Percentiles rank a stretch among this genome's conserved stretches.
Evolutionary conservation across 1,140 invertebrate genomes (phyloP).

Genomic region (Scaptodrosophila lebanonensis): DNA sequence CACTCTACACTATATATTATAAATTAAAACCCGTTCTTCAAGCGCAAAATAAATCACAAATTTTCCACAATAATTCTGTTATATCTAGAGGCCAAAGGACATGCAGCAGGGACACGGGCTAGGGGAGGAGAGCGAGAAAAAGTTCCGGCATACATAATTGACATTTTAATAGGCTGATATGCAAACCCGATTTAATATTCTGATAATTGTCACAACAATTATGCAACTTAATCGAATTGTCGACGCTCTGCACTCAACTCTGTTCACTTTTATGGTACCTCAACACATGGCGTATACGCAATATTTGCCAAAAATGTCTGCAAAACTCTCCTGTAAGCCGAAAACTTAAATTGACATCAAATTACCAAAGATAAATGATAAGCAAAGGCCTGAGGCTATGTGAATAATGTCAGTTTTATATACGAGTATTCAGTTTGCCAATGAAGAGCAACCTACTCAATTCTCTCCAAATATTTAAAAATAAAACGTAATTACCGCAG

Average conservation of each 20-base stretch:
- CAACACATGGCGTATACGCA: conserved; percentile 31
- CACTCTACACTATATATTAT: conserved; percentile 38
- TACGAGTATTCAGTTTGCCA: no score
- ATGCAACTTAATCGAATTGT: conserved; percentile 71
- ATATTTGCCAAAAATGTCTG: conserved; percentile 21
- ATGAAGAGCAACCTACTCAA: no score
- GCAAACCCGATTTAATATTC: conserved; percentile 70
- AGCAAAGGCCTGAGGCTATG: not conserved
- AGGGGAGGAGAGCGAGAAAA: conserved; percentile 21
- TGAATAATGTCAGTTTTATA: not conserved
- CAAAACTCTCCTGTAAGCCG: no score
- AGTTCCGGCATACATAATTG: conserved; percentile 56
- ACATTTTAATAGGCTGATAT: conserved; percentile 73
- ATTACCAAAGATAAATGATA: not conserved
- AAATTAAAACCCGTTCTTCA: conserved; percentile 11
- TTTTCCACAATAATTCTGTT: conserved; percentile 36
- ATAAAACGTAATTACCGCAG: no score
- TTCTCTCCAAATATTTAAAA: no score
- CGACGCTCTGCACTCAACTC: conserved; percentile 31
- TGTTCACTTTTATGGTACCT: conserved; percentile 1
- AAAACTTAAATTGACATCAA: conserved; percentile 3
- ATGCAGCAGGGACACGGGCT: not conserved
- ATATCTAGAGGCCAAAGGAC: conserved; percentile 1
- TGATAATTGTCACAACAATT: conserved; percentile 66
- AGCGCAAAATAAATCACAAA: conserved; percentile 42